These are phyloP conservation scores for Sturmia bella DNA, from an alignment of 2,888 invertebrate species.

Conservation along the genomic window DNA sequence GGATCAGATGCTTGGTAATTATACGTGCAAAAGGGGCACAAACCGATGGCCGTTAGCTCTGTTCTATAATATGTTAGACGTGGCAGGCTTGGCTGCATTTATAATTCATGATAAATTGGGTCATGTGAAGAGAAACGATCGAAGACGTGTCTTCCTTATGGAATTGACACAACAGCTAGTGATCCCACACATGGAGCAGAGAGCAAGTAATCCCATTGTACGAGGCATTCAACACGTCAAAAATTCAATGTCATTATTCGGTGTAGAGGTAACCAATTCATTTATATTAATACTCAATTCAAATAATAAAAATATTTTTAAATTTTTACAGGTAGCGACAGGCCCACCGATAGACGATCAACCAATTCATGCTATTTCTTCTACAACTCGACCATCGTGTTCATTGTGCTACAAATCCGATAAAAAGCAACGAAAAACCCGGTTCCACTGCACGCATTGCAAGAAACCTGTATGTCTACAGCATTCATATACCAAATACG, in stretches of 20 bases:
- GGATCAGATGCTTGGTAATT: neutral
- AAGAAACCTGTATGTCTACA: constrained; percentile 32
- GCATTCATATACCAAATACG: constrained; percentile 35
- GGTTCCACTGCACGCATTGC: constrained; percentile 37
- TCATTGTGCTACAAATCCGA: no score
- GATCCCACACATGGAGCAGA: neutral
- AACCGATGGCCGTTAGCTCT: neutral
- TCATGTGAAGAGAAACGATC: neutral
- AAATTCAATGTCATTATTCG: neutral
- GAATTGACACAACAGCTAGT: neutral
- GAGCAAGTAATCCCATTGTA: neutral
- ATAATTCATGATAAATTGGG: neutral
- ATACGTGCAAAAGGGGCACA: neutral
- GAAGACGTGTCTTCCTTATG: constrained; percentile 1
- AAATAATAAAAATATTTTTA: no score
- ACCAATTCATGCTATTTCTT: no score
- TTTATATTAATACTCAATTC: neutral
- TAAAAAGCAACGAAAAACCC: constrained; percentile 10
- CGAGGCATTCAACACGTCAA: no score
- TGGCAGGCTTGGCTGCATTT: neutral
- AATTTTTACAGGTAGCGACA: no score
- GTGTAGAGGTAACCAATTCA: neutral
- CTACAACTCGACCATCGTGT: no score
- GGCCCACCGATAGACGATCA: no score
- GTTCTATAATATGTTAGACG: no score